A percentile compares a stretch with the other conserved stretches of the same genome.
These are phyloP conservation scores for Pipistrellus pipistrellus DNA, from an alignment of 2,797 vertebrate genomes.

Conservation along the genomic window DNA sequence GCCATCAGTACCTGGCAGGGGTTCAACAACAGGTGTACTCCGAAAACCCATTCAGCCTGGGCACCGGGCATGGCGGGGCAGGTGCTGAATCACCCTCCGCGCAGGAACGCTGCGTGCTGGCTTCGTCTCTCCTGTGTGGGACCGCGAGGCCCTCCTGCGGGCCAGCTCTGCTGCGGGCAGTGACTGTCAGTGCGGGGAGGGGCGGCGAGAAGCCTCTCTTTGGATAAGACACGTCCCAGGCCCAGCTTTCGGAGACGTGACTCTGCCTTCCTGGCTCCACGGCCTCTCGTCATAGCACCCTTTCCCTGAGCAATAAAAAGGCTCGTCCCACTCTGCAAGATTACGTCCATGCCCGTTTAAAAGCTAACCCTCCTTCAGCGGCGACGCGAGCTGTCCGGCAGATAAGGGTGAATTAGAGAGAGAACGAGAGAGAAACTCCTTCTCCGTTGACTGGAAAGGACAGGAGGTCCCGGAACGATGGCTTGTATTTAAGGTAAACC, in stretches of 20 bases:
- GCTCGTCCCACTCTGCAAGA: background rate
- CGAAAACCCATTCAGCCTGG: slow-evolving; percentile 65
- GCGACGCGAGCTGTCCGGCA: background rate
- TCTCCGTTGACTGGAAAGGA: background rate
- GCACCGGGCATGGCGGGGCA: slow-evolving; percentile 40
- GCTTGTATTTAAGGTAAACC: slow-evolving; percentile 21
- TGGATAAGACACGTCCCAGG: background rate
- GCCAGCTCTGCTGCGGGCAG: background rate
- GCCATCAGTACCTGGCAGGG: slow-evolving; percentile 56
- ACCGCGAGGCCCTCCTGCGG: background rate
- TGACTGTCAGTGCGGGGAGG: background rate
- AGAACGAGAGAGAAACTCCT: background rate
- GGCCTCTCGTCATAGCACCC: background rate
- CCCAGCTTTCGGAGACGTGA: slow-evolving; percentile 1
- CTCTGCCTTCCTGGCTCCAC: slow-evolving; percentile 4
- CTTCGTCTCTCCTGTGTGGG: background rate
- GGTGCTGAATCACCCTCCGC: slow-evolving; percentile 62
- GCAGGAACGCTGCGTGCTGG: background rate
- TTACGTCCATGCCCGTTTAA: background rate
- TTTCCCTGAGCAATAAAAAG: slow-evolving; percentile 34
- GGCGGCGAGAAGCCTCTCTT: background rate
- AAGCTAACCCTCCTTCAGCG: slow-evolving; percentile 25
- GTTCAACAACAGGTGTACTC: slow-evolving; percentile 73
- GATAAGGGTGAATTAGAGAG: slow-evolving; percentile 10
- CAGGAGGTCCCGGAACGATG: background rate